phyloP scores from a whole-genome alignment of 2,113 vertebrate genomes.

The Barbus barbus region DNA sequence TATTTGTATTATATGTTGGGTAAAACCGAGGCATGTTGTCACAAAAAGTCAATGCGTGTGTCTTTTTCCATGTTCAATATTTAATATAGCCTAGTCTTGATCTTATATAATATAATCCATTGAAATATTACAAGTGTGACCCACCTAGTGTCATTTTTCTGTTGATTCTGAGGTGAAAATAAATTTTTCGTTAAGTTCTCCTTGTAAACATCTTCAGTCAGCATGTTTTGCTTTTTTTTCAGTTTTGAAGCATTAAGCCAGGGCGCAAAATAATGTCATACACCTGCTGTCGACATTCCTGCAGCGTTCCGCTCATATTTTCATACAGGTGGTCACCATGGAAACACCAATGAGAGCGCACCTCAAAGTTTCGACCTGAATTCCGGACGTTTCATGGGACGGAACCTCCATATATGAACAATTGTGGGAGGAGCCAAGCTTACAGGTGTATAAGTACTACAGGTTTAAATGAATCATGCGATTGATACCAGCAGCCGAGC shows the following conservation, averaged over 20 bases:
- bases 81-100: too few species aligned
- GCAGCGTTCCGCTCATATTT: conserved; percentile 27
- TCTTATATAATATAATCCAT: too few species aligned
- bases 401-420: conserved; percentile 16
- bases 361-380: conserved; percentile 47
- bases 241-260: neutral
- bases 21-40: neutral
- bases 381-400: conserved; percentile 32
- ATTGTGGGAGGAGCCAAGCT: conserved; percentile 37
- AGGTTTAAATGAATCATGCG: neutral
- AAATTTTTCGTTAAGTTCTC: neutral
- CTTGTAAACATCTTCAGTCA: neutral
- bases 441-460: conserved; percentile 44
- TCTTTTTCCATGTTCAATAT: too few species aligned
- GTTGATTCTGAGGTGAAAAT: neutral
- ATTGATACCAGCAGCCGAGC: neutral
- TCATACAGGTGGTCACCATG: neutral
- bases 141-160: neutral
- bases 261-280: neutral
- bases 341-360: neutral
- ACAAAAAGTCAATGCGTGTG: neutral
- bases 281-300: conserved; percentile 19
- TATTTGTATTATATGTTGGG: neutral
- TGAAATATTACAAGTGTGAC: too few species aligned
- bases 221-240: neutral